Evolutionary conservation across 30 jellyfish, hydroid and myxozoan species (phyloP), one percentile per base, ranked within the genome.

Genomic region (Catostylus mosaicus): DNA sequence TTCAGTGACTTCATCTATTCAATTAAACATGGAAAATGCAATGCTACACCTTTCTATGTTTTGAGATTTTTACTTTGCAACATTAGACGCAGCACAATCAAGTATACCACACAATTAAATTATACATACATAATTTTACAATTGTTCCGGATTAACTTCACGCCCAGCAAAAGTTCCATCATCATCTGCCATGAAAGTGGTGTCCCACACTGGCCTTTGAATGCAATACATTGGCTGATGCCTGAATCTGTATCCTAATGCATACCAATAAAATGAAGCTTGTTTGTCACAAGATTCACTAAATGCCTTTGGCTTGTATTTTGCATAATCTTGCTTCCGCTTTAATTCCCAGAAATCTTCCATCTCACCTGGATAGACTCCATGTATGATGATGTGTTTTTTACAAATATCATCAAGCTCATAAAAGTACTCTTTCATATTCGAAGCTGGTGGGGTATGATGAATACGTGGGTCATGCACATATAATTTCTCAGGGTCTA

Each of bases 361-460:
- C 89, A 88, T 73, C 10, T 69, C 82, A 34, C 69, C 88, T 4
- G 89, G 88, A 46, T 88, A 88, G 0, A 78, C 87, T 20, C 97
- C 97, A 37, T 88, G 97, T 1, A 88, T 43, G 4, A 90, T 90
- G 22, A 88, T 88, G 63, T 88, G 84, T 7, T 34, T 46, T 20
- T 62, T 45, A 64, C 97, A 88, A 10, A 88, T 76, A 64, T 79
- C 89, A n/a, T 71, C 86, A 0, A 88, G 69, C 86, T 79, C 89
- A 30, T 20, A 22, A 57, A 72, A 76, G 67, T 86, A 86, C 34
- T 57, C 80, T n/a, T 30, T 54, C 87, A 86, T 76, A 11, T 43
- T 37, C 11, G 87, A 61, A 3, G 97, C 97, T 10, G 97, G 89
- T 6, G 97, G 97, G 29, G 48, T 46, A 51, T 88, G 97, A 75